These are phyloP conservation scores for Stratiomys singularior DNA, from an alignment of 2,888 invertebrate genomes.

Conservation along the genomic window DNA sequence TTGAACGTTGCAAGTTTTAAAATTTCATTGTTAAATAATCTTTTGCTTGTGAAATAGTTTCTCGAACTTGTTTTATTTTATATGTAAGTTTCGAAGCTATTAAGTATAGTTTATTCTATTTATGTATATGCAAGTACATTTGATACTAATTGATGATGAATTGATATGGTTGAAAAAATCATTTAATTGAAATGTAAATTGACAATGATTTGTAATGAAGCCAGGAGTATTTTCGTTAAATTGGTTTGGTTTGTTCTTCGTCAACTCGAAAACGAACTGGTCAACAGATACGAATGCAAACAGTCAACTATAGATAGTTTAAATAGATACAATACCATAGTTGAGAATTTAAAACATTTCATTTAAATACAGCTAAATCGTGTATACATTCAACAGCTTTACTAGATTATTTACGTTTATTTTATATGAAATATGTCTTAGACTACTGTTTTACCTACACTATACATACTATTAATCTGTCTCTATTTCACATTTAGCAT, in stretches of 20 bases:
- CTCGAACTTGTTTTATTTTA: not conserved
- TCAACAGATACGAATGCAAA: no score
- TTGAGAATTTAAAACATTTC: conserved; percentile 29
- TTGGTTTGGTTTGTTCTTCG: not conserved
- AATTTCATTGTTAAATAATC: not conserved
- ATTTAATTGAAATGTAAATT: conserved; percentile 19
- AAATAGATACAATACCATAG: not conserved
- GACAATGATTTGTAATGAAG: conserved; percentile 14
- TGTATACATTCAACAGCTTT: conserved; percentile 37
- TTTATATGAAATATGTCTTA: not conserved
- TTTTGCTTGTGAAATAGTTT: not conserved
- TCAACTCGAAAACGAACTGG: not conserved
- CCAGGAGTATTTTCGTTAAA: no score
- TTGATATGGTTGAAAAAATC: not conserved
- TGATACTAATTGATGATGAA: not conserved
- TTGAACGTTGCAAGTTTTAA: conserved; percentile 16
- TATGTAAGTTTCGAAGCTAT: not conserved
- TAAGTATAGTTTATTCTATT: not conserved
- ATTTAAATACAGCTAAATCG: conserved; percentile 33
- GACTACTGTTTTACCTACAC: not conserved
- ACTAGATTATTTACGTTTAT: conserved; percentile 19
- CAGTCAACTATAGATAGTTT: no score
- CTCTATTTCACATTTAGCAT: not conserved
- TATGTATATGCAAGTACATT: no score
- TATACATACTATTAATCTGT: not conserved